Base-by-base conservation (phyloP, 2,888 invertebrate species). In the Caenorhabditis sp. region DNA sequence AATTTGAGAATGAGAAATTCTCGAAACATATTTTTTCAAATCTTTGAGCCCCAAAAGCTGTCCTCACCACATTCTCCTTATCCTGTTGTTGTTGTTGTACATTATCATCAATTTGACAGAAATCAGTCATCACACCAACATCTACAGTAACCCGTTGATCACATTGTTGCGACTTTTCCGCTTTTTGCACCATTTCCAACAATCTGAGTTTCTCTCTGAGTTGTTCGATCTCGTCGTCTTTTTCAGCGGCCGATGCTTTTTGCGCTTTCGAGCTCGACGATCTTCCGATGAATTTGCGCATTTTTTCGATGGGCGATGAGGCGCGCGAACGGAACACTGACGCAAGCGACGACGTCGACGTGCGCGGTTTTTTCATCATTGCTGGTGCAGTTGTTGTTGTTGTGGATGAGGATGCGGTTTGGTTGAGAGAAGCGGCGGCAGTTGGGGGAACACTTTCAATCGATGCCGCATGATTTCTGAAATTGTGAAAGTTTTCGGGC, bases 321-420 rank as follows among this genome's bases (percentile, higher is more conserved):
- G 73, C 68, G 8, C 73, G 43, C 23, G 64, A 62, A 53, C 67
- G 58, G 36, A 72, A 64, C 5, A 67, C 71, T 2, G 71, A 72
- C 8, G 67, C 71, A 6, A 72, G 58, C 8, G 71, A 72, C 3
- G 71, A 64, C 12, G 71, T 61, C 19, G 71, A 72, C 0, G 60
- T 59, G 1, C 63, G 58, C n/a, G 66, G 36, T 55, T 72, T 72
- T 53, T 67, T 69, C 53, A 17, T 10, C 2, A 4, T 26, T 55
- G 26, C 12, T 27, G 55, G 2, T 8, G n/a, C n/a, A n/a, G n/a
- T n/a, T n/a, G n/a, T n/a, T n/a, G n/a, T n/a, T n/a, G n/a, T n/a
- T n/a, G n/a, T n/a, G n/a, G 57, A 58, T 14, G 57, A 31, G 4
- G 36, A 31, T 36, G n/a, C 17, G 5, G 24, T 24, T 19, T 14